A percentile compares a stretch with the other conserved stretches of the same genome.
Evolutionary conservation across 2,888 invertebrate genomes (phyloP).

Genomic region (Limnephilus lunatus): DNA sequence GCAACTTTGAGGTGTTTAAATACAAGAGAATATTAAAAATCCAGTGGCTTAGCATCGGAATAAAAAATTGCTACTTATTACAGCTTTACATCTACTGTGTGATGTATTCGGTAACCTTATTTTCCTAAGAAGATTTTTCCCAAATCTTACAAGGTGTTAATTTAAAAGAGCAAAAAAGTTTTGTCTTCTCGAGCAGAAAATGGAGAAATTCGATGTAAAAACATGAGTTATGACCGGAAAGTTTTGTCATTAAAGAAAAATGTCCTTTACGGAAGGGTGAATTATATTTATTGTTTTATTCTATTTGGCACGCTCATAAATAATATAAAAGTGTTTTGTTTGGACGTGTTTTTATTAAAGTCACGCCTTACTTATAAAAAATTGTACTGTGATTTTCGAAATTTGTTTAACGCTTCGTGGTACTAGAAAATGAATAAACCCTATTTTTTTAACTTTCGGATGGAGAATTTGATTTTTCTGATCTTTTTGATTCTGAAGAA

Average conservation of each 20-base stretch:
- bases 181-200: conserved; percentile 20
- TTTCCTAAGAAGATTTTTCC: neutral
- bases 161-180: conserved; percentile 26
- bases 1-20: too few relatives aligned
- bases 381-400: neutral
- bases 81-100: too few relatives aligned
- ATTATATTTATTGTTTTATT: conserved; percentile 2
- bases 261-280: conserved; percentile 10
- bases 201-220: conserved; percentile 18
- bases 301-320: neutral
- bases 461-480: too few relatives aligned
- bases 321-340: neutral
- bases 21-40: too few relatives aligned
- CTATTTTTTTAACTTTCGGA: too few relatives aligned
- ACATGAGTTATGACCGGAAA: conserved; percentile 19
- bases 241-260: conserved; percentile 21
- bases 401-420: neutral
- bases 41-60: too few relatives aligned
- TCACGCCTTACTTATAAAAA: neutral
- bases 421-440: neutral
- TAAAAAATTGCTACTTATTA: too few relatives aligned
- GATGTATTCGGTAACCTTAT: too few relatives aligned
- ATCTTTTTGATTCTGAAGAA: too few relatives aligned
- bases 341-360: neutral
- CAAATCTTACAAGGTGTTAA: conserved; percentile 15